phyloP scores from a whole-genome alignment of 1,140 invertebrate species.

The Chelonus insularis region DNA sequence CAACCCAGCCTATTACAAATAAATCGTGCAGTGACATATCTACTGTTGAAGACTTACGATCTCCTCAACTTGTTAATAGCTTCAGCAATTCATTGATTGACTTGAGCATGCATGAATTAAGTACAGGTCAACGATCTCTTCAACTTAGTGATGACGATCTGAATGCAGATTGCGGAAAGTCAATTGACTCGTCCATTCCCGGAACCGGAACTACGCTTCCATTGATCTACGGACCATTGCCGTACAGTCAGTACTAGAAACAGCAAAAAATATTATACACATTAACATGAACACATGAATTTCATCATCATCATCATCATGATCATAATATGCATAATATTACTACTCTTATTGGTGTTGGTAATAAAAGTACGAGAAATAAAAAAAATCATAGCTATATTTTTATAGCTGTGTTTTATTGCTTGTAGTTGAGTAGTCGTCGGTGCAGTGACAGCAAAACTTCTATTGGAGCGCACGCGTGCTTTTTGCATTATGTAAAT shows the following conservation, averaged over 20 bases:
- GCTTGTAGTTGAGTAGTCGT: background rate
- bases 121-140: background rate
- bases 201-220: conserved; percentile 59
- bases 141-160: background rate
- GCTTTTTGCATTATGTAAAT: background rate
- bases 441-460: background rate
- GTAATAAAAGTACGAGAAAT: no score
- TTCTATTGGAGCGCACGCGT: background rate
- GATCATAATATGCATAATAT: no score
- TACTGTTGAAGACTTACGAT: conserved; percentile 36
- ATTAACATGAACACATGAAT: background rate
- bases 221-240: conserved; percentile 64
- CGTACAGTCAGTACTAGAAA: conserved; percentile 62
- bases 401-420: no score
- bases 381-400: no score
- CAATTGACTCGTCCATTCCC: conserved; percentile 34
- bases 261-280: background rate
- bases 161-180: conserved; percentile 32
- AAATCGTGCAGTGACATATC: conserved; percentile 42
- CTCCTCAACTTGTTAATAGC: conserved; percentile 48
- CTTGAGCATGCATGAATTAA: conserved; percentile 11
- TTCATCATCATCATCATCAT: background rate
- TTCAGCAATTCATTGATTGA: conserved; percentile 45
- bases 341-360: no score
- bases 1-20: conserved; percentile 9